Evolutionary conservation across 2,113 vertebrate species (phyloP).

Genomic region (Phylloscopus trochilus): DNA sequence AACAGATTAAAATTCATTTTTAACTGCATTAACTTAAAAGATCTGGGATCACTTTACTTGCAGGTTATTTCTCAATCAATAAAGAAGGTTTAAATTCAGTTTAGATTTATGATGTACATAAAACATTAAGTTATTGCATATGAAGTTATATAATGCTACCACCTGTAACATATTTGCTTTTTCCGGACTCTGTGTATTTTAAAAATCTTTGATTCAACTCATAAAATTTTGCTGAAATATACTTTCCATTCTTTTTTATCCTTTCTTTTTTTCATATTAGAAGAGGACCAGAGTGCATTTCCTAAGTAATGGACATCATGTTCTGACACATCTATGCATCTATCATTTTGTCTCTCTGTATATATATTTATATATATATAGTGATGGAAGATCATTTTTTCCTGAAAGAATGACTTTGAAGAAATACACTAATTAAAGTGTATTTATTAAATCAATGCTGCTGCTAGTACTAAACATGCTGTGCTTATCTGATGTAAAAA

Average conservation of each 20-base stretch:
- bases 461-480: neutral
- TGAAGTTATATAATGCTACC: conserved; percentile 47
- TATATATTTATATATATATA: neutral
- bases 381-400: neutral
- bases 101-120: conserved; percentile 58
- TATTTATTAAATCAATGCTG: neutral
- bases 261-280: conserved; percentile 23
- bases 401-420: neutral
- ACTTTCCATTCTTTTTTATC: neutral
- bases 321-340: neutral
- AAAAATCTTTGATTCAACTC: conserved; percentile 42
- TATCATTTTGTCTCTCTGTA: neutral
- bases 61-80: conserved; percentile 44
- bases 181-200: conserved; percentile 57
- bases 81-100: conserved; percentile 53
- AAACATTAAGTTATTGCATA: conserved; percentile 55
- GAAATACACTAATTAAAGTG: neutral
- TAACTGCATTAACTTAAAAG: conserved; percentile 16
- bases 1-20: conserved; percentile 33
- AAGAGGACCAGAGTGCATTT: conserved; percentile 5
- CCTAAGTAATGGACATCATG: neutral
- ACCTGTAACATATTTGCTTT: conserved; percentile 67
- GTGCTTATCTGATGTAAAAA: conserved; percentile 7
- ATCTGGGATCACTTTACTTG: conserved; percentile 26
- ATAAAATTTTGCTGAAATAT: conserved; percentile 49